Percentiles rank a stretch among this genome's conserved stretches.
Evolutionary conservation across 2,888 invertebrate species (phyloP).

Genomic region (Rhodophaea formosa): DNA sequence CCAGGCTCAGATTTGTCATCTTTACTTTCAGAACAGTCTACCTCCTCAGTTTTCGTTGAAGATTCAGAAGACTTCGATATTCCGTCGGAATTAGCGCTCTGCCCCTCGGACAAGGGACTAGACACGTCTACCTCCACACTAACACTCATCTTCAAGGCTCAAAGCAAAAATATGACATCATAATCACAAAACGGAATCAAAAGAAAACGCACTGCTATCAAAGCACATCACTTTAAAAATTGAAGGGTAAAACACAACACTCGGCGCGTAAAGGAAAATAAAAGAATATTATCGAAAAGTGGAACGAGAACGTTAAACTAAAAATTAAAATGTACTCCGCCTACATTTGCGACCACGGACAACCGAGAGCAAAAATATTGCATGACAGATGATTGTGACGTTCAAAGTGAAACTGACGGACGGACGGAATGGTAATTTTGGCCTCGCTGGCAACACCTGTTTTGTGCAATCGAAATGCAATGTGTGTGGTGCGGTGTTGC

Average conservation of each 20-base stretch:
- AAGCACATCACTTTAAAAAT: conserved; percentile 45
- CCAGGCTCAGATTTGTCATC: conserved; percentile 58
- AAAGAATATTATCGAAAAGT: conserved; percentile 69
- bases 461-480: background rate
- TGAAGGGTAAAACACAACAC: conserved; percentile 35
- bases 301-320: conserved; percentile 72
- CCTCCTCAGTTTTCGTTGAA: conserved; percentile 50
- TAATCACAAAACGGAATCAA: conserved; percentile 56
- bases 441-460: conserved; percentile 2
- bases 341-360: conserved; percentile 61
- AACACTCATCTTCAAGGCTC: conserved; percentile 77
- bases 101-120: conserved; percentile 69
- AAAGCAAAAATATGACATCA: conserved; percentile 70
- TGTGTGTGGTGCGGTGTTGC: background rate
- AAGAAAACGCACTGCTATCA: conserved; percentile 36
- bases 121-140: conserved; percentile 70
- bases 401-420: conserved; percentile 48
- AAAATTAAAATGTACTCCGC: conserved; percentile 58
- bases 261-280: conserved; percentile 48
- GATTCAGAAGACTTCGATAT: conserved; percentile 59
- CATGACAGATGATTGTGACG: conserved; percentile 56
- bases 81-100: conserved; percentile 53
- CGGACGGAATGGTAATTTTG: background rate
- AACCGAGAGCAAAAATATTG: conserved; percentile 43
- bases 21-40: conserved; percentile 48